Evolutionary conservation across 2,113 vertebrate species (phyloP).

Genomic region (Oryzias melastigma): DNA sequence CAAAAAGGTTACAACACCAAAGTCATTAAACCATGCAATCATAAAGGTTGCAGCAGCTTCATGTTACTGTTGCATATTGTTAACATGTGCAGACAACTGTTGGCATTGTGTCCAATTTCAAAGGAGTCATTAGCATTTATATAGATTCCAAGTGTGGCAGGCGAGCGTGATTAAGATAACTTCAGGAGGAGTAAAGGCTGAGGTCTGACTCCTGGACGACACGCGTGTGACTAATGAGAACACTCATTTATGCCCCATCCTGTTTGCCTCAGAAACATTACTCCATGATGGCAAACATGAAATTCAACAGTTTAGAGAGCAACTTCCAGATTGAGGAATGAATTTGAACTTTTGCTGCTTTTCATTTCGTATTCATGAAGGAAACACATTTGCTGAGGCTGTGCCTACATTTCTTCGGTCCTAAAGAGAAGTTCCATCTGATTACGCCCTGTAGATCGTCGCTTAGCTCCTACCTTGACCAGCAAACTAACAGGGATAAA

Average conservation of each 20-base stretch:
- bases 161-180: constrained; percentile 40
- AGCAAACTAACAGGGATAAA: constrained; percentile 64
- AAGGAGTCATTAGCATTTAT: constrained; percentile 71
- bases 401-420: constrained; percentile 9
- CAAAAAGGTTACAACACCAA: constrained; percentile 61
- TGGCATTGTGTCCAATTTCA: constrained; percentile 57
- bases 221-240: constrained; percentile 31
- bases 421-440: constrained; percentile 15
- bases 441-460: constrained; percentile 16
- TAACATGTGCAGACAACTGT: constrained; percentile 31
- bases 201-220: constrained; percentile 12
- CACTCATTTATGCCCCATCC: constrained; percentile 20
- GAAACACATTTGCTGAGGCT: constrained; percentile 31
- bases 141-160: constrained; percentile 36
- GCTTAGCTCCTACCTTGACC: constrained; percentile 36
- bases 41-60: constrained; percentile 58
- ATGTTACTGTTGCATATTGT: constrained; percentile 38
- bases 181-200: constrained; percentile 18
- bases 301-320: constrained; percentile 12
- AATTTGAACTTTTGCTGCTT: constrained; percentile 25
- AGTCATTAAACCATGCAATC: constrained; percentile 38
- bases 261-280: constrained; percentile 15
- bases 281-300: constrained; percentile 13
- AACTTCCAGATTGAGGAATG: constrained; percentile 19
- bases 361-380: constrained; percentile 32